Evolutionary conservation across 2,113 vertebrate genomes (phyloP).

Genomic region (Hemiprocne comata): DNA sequence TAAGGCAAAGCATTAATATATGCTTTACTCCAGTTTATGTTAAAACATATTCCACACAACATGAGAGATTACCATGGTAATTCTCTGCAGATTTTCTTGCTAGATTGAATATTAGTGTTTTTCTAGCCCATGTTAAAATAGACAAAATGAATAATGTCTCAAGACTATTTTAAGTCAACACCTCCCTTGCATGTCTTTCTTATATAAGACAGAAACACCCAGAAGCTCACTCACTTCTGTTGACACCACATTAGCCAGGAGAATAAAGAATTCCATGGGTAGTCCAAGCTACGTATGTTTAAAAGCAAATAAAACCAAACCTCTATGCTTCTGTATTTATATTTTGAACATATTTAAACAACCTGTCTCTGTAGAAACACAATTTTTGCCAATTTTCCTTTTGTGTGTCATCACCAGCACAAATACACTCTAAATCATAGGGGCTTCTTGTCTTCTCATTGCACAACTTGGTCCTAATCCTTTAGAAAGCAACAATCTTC

Average conservation of each 20-base stretch:
- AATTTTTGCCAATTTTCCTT: not conserved
- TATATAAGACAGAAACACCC: constrained; percentile 42
- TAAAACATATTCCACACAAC: not conserved
- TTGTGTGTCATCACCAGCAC: not conserved
- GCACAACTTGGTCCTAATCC: not conserved
- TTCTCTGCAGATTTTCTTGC: not conserved
- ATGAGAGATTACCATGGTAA: constrained; percentile 66
- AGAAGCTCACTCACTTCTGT: constrained; percentile 26
- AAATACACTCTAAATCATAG: not conserved
- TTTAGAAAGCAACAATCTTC: not conserved
- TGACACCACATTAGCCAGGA: not conserved
- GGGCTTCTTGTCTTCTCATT: not conserved
- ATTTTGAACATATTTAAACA: not conserved
- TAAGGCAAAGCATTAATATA: not conserved
- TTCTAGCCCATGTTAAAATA: constrained; percentile 64
- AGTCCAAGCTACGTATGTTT: not conserved
- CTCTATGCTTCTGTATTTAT: not conserved
- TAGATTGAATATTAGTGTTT: constrained; percentile 33
- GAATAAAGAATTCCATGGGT: not conserved
- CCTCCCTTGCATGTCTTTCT: constrained; percentile 42
- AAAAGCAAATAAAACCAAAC: not conserved
- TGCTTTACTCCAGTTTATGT: no score
- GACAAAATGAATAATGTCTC: constrained; percentile 49
- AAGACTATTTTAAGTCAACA: constrained; percentile 52
- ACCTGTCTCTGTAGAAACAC: not conserved